phyloP scores from a whole-genome alignment of 2,113 vertebrate species.

The Rhinopomastus cyanomelas region DNA sequence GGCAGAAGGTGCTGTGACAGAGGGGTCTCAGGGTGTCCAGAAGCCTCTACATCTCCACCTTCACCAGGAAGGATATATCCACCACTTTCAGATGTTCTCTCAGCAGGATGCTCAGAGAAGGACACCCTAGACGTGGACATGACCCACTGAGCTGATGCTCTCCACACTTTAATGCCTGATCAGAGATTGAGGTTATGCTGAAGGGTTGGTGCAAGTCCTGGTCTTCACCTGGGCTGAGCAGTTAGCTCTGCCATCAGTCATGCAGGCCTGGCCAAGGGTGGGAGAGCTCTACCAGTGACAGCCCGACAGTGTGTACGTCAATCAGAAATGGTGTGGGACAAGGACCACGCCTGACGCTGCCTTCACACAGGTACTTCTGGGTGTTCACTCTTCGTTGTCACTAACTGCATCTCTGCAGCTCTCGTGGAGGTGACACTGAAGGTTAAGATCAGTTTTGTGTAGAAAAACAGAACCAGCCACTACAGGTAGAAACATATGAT shows the following conservation, averaged over 20 bases:
- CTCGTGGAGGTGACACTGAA: too few species aligned
- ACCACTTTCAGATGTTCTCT: not conserved
- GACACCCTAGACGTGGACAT: accelerated
- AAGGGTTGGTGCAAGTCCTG: not conserved
- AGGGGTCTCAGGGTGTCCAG: not conserved
- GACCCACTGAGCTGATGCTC: too few species aligned
- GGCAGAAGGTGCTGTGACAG: not conserved
- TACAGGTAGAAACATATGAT: too few species aligned
- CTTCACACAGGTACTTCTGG: not conserved
- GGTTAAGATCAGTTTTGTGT: too few species aligned
- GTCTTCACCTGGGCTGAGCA: too few species aligned
- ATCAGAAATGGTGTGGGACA: accelerated
- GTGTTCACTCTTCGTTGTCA: not conserved
- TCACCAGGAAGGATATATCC: not conserved
- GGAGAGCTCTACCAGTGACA: accelerated
- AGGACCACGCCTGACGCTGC: not conserved
- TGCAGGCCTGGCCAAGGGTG: too few species aligned
- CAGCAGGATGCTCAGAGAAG: not conserved
- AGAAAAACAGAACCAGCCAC: too few species aligned
- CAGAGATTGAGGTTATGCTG: accelerated
- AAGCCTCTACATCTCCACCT: not conserved
- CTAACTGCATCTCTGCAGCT: too few species aligned
- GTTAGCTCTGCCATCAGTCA: too few species aligned
- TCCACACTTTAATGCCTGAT: not conserved
- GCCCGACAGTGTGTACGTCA: not conserved